Conservation (phyloP, 2,888 invertebrate species). For the Acrobasis consociella region DNA sequence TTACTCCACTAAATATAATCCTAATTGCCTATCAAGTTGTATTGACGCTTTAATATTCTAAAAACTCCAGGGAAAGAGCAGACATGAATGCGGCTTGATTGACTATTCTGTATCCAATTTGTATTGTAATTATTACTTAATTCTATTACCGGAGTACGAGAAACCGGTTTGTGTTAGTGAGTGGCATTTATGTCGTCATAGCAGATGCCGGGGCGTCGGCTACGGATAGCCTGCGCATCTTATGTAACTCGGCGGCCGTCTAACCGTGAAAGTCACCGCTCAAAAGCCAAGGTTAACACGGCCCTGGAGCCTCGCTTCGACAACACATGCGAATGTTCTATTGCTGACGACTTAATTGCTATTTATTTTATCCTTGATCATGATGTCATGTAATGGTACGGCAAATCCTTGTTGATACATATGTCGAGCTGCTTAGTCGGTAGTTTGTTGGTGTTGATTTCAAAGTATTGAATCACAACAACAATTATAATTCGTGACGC, state of each 20-base stretch:
- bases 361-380: conserved; percentile 63
- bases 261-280: conserved; percentile 82
- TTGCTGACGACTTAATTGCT: conserved; percentile 60
- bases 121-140: conserved; percentile 34
- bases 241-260: conserved; percentile 75
- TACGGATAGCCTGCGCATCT: conserved; percentile 63
- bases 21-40: conserved; percentile 22
- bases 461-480: conserved; percentile 2
- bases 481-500: not conserved
- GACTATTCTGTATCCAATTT: conserved; percentile 29
- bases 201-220: conserved; percentile 60
- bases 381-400: conserved; percentile 68
- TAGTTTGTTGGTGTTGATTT: conserved; percentile 36
- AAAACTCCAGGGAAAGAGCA: not conserved
- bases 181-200: conserved; percentile 69
- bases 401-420: conserved; percentile 47
- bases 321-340: conserved; percentile 73
- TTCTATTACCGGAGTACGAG: conserved; percentile 39
- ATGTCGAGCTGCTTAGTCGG: conserved; percentile 33
- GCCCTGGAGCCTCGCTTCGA: conserved; percentile 66
- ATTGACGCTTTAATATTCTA: conserved; percentile 26
- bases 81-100: conserved; percentile 26
- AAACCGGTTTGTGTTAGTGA: conserved; percentile 68
- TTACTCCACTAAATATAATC: not conserved
- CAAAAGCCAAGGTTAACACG: conserved; percentile 81